These are phyloP conservation scores for Rutpela maculata DNA, from an alignment of 2,888 invertebrate species.

Conservation along the genomic window DNA sequence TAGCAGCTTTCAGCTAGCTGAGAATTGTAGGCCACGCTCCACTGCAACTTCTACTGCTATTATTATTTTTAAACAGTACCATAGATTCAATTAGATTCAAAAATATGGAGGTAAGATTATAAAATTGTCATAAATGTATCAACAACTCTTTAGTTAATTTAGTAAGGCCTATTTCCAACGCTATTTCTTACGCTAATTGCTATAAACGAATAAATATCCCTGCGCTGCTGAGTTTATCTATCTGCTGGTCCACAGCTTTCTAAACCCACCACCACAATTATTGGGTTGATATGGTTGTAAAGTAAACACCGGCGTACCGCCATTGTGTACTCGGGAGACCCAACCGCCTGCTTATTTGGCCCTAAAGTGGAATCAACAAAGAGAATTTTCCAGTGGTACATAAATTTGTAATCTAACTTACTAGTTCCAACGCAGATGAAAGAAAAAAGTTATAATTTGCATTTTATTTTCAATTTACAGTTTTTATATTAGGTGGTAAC, in stretches of 20 bases:
- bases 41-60: too few species aligned
- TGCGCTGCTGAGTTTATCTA: slow-evolving; percentile 12
- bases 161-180: neutral
- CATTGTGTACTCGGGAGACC: slow-evolving; percentile 34
- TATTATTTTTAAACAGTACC: too few species aligned
- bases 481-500: too few species aligned
- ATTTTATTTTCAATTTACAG: neutral
- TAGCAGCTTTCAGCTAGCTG: too few species aligned
- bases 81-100: too few species aligned
- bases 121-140: too few species aligned
- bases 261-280: slow-evolving; percentile 23
- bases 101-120: too few species aligned
- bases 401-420: slow-evolving; percentile 30
- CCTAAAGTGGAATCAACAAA: slow-evolving; percentile 33
- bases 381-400: slow-evolving; percentile 31
- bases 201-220: neutral
- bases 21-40: too few species aligned
- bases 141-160: neutral
- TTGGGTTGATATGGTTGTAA: slow-evolving; percentile 36
- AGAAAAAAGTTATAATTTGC: neutral
- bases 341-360: slow-evolving; percentile 33
- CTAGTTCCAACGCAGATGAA: neutral
- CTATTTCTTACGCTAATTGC: neutral
- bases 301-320: slow-evolving; percentile 42
- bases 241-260: slow-evolving; percentile 35